Conservation (phyloP, 2,888 invertebrate genomes). For the Bimastos eiseni region DNA sequence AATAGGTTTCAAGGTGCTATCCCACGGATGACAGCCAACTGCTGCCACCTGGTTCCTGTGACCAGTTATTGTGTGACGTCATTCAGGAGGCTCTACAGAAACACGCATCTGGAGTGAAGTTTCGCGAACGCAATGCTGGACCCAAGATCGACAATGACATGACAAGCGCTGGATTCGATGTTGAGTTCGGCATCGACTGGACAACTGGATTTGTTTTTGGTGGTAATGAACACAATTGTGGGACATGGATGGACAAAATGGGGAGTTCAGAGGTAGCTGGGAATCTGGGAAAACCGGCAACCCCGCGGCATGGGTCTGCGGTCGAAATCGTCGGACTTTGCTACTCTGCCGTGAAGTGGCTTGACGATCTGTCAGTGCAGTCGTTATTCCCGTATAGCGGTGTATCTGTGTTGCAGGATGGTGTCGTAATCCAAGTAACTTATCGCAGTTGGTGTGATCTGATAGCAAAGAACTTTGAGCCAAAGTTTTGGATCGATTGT, state of each 20-base stretch:
- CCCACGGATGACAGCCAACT: background rate
- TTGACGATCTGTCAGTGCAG: slow-evolving; percentile 72
- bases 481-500: slow-evolving; percentile 78
- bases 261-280: slow-evolving; percentile 89
- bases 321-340: slow-evolving; percentile 90
- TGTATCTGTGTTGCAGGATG: slow-evolving; percentile 63
- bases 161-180: slow-evolving; percentile 78
- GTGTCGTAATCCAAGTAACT: slow-evolving; percentile 55
- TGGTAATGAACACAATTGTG: slow-evolving; percentile 92
- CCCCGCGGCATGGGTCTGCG: slow-evolving; percentile 92
- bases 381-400: slow-evolving; percentile 77
- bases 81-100: slow-evolving; percentile 88
- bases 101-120: slow-evolving; percentile 89
- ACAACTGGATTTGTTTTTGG: slow-evolving; percentile 92
- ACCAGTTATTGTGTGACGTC: slow-evolving; percentile 83
- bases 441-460: slow-evolving; percentile 82
- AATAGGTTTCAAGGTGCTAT: slow-evolving; percentile 14
- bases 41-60: slow-evolving; percentile 63
- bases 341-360: slow-evolving; percentile 76
- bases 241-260: slow-evolving; percentile 99
- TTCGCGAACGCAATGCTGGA: slow-evolving; percentile 92
- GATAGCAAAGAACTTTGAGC: slow-evolving; percentile 82
- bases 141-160: slow-evolving; percentile 89
- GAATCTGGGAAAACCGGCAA: slow-evolving; percentile 87
- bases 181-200: slow-evolving; percentile 85